Evolutionary conservation across 2,888 invertebrate species (phyloP), one percentile per base, ranked within the genome.

Genomic region (Campoplex capitator): DNA sequence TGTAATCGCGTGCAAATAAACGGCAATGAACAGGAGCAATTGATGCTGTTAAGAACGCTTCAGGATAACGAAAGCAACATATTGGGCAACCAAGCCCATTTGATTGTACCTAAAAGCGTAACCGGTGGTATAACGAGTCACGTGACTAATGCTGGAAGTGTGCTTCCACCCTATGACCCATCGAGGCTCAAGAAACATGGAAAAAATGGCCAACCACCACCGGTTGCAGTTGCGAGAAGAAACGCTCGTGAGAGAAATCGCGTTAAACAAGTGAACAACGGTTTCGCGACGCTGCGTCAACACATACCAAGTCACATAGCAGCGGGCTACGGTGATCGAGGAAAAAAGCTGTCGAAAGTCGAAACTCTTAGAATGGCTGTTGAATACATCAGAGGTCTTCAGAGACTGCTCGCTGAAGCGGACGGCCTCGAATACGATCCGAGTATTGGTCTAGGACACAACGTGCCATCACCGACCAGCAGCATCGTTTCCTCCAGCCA

Each of bases 231-330:
- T 9, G 98, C 98, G 0, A 95, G 98, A 68, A 95, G 99, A 92
- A 99, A 99, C 95, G 98, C 98, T 87, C 96, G 99, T 78, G 99
- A 99, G 95, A 95, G 99, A 32, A 98, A 98, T 95, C 96, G 99
- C 86, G 98, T 98, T 13, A 98, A 98, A 90, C 98, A 98, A 96
- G 98, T 98, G 42, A 98, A 98, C 95, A 97, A 98, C 92, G 98
- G 98, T 28, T 98, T 98, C 93, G 97, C 98, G 0, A 97, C 97
- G n/a, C 95, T 98, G 1, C 96, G 98, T 32, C 97, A 97, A 91
- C 98, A 98, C 93, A 98, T 98, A 89, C 98, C 98, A 0, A 97
- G 97, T 80, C 97, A 97, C 93, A 97, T 97, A 0, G 97, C 97
- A 0, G 96, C 96, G 8, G 97, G 96, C 83, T 96, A 96, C 65